Percentiles rank a stretch among this genome's conserved stretches.
Evolutionary conservation across 2,888 invertebrate genomes (phyloP).

Genomic region (Microplitis deprimator): DNA sequence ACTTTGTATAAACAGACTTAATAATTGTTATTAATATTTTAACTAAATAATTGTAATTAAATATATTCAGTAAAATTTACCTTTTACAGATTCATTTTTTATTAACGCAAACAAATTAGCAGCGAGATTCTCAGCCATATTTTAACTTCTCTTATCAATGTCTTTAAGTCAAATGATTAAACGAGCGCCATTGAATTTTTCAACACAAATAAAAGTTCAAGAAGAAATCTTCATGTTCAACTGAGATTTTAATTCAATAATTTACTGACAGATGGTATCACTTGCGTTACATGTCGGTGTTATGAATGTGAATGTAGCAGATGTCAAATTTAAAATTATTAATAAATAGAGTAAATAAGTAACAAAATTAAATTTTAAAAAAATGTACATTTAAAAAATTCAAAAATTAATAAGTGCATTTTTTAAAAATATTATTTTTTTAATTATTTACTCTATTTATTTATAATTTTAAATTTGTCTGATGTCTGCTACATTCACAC

Average conservation of each 20-base stretch:
- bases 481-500: too few species aligned
- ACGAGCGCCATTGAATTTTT: neutral
- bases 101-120: slow-evolving; percentile 66
- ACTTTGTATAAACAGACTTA: neutral
- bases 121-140: slow-evolving; percentile 68
- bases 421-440: too few species aligned
- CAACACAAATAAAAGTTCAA: neutral
- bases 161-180: neutral
- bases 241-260: neutral
- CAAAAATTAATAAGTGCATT: too few species aligned
- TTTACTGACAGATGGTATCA: neutral
- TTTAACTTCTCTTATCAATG: neutral
- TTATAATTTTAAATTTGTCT: too few species aligned
- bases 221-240: neutral
- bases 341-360: neutral
- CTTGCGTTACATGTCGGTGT: neutral
- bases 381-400: too few species aligned
- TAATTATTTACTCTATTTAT: too few species aligned
- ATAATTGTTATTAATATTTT: neutral
- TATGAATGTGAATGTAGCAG: neutral
- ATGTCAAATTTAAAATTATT: neutral
- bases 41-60: neutral
- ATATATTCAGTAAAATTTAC: slow-evolving; percentile 49
- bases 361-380: neutral
- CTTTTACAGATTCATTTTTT: slow-evolving; percentile 60